Base-by-base conservation (phyloP, 2,113 vertebrate genomes). In the Callionymus lyra region DNA sequence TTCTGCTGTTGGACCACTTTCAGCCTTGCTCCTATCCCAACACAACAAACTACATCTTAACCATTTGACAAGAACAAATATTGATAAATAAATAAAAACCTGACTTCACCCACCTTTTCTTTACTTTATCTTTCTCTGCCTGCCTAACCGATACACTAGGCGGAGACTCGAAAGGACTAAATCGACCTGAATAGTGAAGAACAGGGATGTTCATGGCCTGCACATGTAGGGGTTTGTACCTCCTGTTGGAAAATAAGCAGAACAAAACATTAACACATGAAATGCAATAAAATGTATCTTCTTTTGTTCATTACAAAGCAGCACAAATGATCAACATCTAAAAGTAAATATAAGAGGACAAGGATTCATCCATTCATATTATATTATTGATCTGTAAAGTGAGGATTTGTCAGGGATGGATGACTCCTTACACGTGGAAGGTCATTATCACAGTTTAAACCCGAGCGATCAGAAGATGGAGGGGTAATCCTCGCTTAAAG, bases 131-230 rank as follows among this genome's bases (percentile, higher is more conserved):
- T 1, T 47, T 58, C 12, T 27, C 21, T 1, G 38, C 50, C 54
- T 70, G 6, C 53, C 57, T 54, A 71, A 70, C 3, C 5, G 67
- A 33, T 58, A 27, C 36, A 38, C 66, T 70, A 31, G 56, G 43
- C 12, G 67, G 76, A 32, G 75, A 64, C 47, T 91, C 89, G 60
- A 91, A 92, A 0, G 90, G 89, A 76, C 90, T 90, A 54, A 60
- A 84, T 17, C 67, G 67, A 41, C 80, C 84, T 9, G 60, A 52
- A 72, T 87, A 89, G 60, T 71, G 87, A 53, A 92, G 63, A 41
- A 64, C 37, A 1, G 92, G 89, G 69, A 92, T 88, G 50, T 34
- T 79, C 74, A 85, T 75, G 32, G 87, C 88, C 70, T 91, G 92
- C 45, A 73, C 58, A 31, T 87, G 73, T 60, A 88, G 77, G 42